A percentile compares a stretch with the other conserved stretches of the same genome.
These are phyloP conservation scores for Thunnus maccoyii DNA, from an alignment of 2,113 vertebrate genomes.

Conservation along the genomic window DNA sequence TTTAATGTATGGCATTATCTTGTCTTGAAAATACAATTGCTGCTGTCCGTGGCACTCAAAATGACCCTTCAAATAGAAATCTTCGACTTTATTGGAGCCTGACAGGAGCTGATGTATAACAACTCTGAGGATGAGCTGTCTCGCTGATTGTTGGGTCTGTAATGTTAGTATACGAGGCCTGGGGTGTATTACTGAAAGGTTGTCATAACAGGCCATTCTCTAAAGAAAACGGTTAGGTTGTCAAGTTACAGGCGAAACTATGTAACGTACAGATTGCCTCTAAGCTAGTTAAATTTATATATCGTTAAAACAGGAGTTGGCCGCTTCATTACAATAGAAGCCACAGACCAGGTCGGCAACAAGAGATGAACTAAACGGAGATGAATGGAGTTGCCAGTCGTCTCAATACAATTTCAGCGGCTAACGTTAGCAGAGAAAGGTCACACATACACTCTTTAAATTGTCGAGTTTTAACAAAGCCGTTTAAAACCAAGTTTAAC, in stretches of 20 bases:
- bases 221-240: not conserved
- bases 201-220: conserved; percentile 9
- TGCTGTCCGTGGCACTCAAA: not conserved
- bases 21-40: not conserved
- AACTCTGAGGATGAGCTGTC: not conserved
- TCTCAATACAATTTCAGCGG: conserved; percentile 5
- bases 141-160: not conserved
- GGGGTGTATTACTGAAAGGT: not conserved
- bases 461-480: accelerated
- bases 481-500: not conserved
- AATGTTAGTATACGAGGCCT: conserved; percentile 25
- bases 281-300: not conserved
- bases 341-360: not conserved
- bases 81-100: not conserved
- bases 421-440: conserved; percentile 26
- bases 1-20: no score
- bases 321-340: not conserved
- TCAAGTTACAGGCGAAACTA: not conserved
- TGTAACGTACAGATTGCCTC: not conserved
- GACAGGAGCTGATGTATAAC: not conserved
- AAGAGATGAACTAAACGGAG: conserved; percentile 30
- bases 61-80: not conserved
- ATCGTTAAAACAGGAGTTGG: not conserved
- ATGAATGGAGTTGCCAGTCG: conserved; percentile 50
- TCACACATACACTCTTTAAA: not conserved